Evolutionary conservation across 2,888 invertebrate genomes (phyloP).

Genomic region (Drosophila dives): DNA sequence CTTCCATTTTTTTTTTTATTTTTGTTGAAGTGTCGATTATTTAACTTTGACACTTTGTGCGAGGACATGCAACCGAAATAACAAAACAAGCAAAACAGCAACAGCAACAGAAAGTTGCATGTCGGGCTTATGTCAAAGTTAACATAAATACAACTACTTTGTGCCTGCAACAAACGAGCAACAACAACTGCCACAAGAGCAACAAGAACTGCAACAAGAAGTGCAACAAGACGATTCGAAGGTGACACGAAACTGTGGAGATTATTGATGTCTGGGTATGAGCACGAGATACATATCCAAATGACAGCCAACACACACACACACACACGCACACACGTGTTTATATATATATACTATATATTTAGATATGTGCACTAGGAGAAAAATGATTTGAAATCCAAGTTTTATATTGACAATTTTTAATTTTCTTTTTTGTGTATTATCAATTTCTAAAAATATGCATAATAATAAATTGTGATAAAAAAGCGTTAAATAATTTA

Average conservation of each 20-base stretch:
- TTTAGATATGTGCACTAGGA: neutral
- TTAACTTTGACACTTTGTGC: conserved; percentile 73
- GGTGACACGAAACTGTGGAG: conserved; percentile 27
- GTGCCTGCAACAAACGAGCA: conserved; percentile 45
- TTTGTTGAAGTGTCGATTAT: conserved; percentile 57
- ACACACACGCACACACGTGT: neutral
- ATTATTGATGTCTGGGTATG: conserved; percentile 56
- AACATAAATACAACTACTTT: conserved; percentile 80
- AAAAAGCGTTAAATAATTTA: no score
- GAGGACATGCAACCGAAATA: conserved; percentile 64
- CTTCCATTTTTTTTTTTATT: conserved; percentile 7
- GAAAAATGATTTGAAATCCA: neutral
- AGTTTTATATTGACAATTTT: neutral
- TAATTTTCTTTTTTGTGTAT: neutral
- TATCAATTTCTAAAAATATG: neutral
- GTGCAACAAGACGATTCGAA: conserved; percentile 6
- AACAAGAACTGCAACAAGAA: conserved; percentile 9
- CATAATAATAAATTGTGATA: no score
- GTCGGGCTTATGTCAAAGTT: conserved; percentile 77
- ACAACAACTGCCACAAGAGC: neutral
- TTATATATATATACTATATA: neutral
- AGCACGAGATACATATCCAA: conserved; percentile 44
- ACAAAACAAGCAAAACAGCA: conserved; percentile 21
- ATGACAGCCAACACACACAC: conserved; percentile 32
- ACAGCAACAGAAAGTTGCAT: conserved; percentile 64